A percentile compares a stretch with the other conserved stretches of the same genome.
phyloP scores from a whole-genome alignment of 2,797 vertebrate genomes.

The Pseudomugil gertrudae region DNA sequence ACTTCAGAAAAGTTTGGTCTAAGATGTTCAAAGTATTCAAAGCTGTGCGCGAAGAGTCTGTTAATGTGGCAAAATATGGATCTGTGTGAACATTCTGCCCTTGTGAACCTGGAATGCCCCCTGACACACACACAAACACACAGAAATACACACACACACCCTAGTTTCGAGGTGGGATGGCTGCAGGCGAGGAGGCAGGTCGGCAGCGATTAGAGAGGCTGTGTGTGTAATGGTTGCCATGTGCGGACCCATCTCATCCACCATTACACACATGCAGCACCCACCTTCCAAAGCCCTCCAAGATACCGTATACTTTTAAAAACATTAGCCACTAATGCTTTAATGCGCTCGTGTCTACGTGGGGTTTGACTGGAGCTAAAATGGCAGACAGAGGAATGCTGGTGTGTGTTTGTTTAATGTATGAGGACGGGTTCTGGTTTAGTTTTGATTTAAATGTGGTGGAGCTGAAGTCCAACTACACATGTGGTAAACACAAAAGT shows the following conservation, averaged over 20 bases:
- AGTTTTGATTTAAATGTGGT: slow-evolving; percentile 63
- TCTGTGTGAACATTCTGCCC: slow-evolving; percentile 84
- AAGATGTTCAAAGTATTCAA: slow-evolving; percentile 28
- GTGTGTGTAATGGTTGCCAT: slow-evolving; percentile 86
- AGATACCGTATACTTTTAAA: slow-evolving; percentile 84
- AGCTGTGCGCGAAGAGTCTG: slow-evolving; percentile 53
- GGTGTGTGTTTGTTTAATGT: slow-evolving; percentile 71
- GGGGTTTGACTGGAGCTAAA: slow-evolving; percentile 74
- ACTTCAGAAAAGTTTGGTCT: slow-evolving; percentile 35
- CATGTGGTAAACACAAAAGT: slow-evolving; percentile 19
- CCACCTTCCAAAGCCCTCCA: slow-evolving; percentile 73
- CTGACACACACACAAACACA: slow-evolving; percentile 65
- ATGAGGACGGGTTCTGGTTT: slow-evolving; percentile 61
- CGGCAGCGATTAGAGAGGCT: slow-evolving; percentile 85
- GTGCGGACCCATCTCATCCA: slow-evolving; percentile 81
- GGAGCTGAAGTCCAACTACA: slow-evolving; percentile 34
- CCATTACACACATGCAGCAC: slow-evolving; percentile 75
- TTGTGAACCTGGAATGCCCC: slow-evolving; percentile 82
- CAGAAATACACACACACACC: slow-evolving; percentile 42
- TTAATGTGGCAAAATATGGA: slow-evolving; percentile 75
- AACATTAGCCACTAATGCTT: slow-evolving; percentile 86
- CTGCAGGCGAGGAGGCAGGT: slow-evolving; percentile 82
- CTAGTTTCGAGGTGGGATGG: slow-evolving; percentile 81
- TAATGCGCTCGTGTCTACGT: slow-evolving; percentile 80
- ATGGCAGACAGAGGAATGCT: slow-evolving; percentile 80